A percentile compares a stretch with the other conserved stretches of the same genome.
Conservation (phyloP, 1,140 invertebrate genomes). For the Uloborus diversus region DNA sequence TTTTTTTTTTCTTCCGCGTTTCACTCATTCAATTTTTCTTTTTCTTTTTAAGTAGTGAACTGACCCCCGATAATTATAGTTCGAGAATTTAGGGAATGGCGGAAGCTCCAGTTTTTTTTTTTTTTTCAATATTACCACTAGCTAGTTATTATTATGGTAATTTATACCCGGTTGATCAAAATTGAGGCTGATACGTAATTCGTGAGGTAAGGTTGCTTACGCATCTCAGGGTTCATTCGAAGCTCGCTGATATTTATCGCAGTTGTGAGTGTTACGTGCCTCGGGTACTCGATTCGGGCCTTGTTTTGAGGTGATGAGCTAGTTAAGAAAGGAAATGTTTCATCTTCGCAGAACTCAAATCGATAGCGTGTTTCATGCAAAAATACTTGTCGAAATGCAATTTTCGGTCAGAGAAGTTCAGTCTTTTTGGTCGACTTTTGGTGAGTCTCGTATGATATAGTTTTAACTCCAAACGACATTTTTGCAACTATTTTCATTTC, state of each 20-base stretch:
- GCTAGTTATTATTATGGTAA: neutral
- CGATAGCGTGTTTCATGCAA: too few species aligned
- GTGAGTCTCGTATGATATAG: too few species aligned
- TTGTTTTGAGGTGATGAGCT: too few species aligned
- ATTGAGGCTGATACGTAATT: constrained; percentile 2
- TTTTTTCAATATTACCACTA: neutral
- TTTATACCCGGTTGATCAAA: neutral
- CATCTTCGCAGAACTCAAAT: too few species aligned
- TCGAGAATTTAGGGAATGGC: constrained; percentile 1
- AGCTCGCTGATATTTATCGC: neutral
- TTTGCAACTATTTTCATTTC: too few species aligned
- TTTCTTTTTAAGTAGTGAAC: neutral
- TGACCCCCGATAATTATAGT: constrained; percentile 5
- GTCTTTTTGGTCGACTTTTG: too few species aligned
- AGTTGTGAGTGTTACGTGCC: neutral
- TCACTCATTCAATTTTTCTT: constrained; percentile 5
- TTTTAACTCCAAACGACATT: too few species aligned
- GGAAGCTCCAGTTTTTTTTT: neutral
- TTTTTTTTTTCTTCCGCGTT: constrained; percentile 10
- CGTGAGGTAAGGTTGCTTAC: neutral
- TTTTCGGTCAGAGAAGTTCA: too few species aligned
- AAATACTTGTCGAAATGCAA: too few species aligned
- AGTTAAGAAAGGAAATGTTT: too few species aligned
- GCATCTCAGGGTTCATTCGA: neutral
- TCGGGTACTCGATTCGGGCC: neutral